A percentile compares a stretch with the other conserved stretches of the same genome.
These are phyloP conservation scores for Circaetus cinerascens DNA, from an alignment of 2,113 vertebrate species.

Conservation along the genomic window DNA sequence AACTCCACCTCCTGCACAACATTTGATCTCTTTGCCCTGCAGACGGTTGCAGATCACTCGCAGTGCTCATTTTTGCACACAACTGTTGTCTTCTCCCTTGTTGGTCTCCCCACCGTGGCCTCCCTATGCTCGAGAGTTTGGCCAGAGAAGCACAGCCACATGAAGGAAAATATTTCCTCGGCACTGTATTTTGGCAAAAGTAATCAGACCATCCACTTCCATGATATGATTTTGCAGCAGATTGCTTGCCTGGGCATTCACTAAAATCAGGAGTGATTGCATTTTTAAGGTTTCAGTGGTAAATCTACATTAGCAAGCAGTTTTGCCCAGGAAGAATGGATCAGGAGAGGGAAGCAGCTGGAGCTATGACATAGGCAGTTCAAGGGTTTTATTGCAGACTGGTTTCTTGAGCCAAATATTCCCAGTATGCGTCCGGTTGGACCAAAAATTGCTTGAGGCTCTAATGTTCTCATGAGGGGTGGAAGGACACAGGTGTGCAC, in stretches of 20 bases:
- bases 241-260: not conserved
- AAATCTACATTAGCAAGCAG: not conserved
- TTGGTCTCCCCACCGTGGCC: not conserved
- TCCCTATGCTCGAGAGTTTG: not conserved
- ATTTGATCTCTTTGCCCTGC: not conserved
- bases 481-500: not conserved
- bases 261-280: not conserved
- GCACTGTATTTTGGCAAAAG: not conserved
- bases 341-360: not conserved
- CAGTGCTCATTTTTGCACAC: not conserved
- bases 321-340: not conserved
- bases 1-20: not conserved
- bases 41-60: not conserved
- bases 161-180: not conserved
- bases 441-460: not conserved
- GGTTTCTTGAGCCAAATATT: not conserved
- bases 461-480: not conserved
- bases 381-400: not conserved
- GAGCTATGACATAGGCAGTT: not conserved
- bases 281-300: not conserved
- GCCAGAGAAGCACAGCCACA: not conserved
- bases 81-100: not conserved
- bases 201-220: not conserved
- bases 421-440: accelerated
- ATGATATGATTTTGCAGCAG: not conserved